These are phyloP conservation scores for Drepana arcuata DNA, from an alignment of 1,140 invertebrate genomes.

Conservation along the genomic window DNA sequence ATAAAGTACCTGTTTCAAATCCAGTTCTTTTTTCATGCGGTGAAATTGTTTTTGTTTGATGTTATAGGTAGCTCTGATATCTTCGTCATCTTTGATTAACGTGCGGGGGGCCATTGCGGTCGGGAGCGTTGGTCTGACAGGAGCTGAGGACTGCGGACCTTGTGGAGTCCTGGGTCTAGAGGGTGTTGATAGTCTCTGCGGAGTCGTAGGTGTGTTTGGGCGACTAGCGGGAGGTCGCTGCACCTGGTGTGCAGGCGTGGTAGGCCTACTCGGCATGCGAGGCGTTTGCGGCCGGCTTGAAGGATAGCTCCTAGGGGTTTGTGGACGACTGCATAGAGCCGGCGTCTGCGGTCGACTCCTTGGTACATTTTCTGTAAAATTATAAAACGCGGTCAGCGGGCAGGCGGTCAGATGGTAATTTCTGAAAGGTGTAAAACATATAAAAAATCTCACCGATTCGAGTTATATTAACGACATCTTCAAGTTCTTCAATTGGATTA, in stretches of 20 bases:
- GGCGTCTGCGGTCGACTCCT: conserved; percentile 22
- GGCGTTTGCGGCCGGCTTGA: conserved; percentile 41
- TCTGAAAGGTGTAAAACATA: too few species aligned
- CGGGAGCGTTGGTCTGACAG: conserved; percentile 9
- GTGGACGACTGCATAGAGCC: conserved; percentile 15
- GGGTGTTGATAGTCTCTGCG: neutral
- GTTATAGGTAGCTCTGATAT: conserved; percentile 26
- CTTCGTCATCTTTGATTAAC: conserved; percentile 20
- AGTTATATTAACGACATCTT: too few species aligned
- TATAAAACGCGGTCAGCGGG: too few species aligned
- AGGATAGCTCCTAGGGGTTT: conserved; percentile 33
- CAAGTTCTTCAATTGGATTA: too few species aligned
- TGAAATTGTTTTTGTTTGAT: conserved; percentile 42
- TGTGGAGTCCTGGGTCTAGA: conserved; percentile 22
- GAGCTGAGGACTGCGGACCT: too few species aligned
- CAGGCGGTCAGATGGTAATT: too few species aligned
- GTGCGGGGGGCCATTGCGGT: conserved; percentile 2
- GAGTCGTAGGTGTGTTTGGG: conserved; percentile 13
- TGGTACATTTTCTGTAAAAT: too few species aligned
- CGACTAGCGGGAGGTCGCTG: conserved; percentile 16
- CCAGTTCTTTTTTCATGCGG: conserved; percentile 50
- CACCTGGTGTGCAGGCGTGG: conserved; percentile 2
- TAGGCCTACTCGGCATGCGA: conserved; percentile 23
- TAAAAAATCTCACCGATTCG: too few species aligned
- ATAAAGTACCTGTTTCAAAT: conserved; percentile 45